Conservation (phyloP, 2,888 invertebrate genomes). For the Abrostola tripartita region DNA sequence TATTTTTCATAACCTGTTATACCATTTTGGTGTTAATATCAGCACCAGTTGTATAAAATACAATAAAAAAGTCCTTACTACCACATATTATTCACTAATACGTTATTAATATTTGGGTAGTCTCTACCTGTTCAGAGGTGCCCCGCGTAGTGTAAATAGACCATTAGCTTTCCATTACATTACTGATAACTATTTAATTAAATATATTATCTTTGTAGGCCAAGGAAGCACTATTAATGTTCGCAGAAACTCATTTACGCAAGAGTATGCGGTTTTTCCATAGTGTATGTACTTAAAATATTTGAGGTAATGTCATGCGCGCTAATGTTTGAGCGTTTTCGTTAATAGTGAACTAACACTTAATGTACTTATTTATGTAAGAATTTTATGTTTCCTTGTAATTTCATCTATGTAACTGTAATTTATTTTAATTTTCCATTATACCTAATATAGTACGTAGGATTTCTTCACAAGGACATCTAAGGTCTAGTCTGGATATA, state of each 20-base stretch:
- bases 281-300: background rate
- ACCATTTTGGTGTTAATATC: too few species aligned
- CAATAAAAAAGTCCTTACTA: too few species aligned
- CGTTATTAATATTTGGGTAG: background rate
- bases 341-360: conserved; percentile 12
- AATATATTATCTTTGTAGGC: conserved; percentile 24
- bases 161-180: background rate
- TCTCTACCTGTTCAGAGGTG: background rate
- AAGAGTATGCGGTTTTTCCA: conserved; percentile 8
- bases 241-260: conserved; percentile 17
- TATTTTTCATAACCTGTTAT: too few species aligned
- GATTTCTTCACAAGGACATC: background rate
- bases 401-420: background rate
- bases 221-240: conserved; percentile 20
- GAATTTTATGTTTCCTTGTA: background rate
- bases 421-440: background rate
- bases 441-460: background rate
- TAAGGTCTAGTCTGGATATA: conserved; percentile 12
- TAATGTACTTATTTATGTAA: conserved; percentile 6
- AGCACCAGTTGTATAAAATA: too few species aligned
- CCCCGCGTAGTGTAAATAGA: conserved; percentile 5
- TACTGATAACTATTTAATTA: conserved; percentile 22
- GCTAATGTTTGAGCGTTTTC: conserved; percentile 12
- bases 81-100: too few species aligned
- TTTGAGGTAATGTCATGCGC: background rate